Evolutionary conservation across 2,888 invertebrate genomes (phyloP).

Genomic region (Papilio gigon): DNA sequence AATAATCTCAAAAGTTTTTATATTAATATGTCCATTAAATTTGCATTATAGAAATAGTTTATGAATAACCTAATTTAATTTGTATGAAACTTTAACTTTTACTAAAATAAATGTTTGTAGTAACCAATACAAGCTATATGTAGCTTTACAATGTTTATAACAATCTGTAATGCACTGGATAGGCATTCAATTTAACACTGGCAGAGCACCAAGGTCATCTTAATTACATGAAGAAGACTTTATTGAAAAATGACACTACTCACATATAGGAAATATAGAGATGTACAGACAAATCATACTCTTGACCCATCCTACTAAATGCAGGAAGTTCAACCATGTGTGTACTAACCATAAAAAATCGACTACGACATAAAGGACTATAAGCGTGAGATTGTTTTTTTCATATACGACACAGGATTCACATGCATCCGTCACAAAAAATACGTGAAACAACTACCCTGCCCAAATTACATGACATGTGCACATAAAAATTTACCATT

Average conservation of each 20-base stretch:
- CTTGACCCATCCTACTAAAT: slow-evolving; percentile 52
- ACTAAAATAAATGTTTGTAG: background rate
- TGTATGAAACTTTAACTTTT: background rate
- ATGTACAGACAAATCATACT: slow-evolving; percentile 48
- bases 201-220: slow-evolving; percentile 75
- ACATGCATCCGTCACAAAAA: slow-evolving; percentile 65
- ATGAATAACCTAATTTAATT: background rate
- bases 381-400: slow-evolving; percentile 72
- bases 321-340: slow-evolving; percentile 68
- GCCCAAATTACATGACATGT: slow-evolving; percentile 66
- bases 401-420: slow-evolving; percentile 55
- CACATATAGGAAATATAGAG: slow-evolving; percentile 32
- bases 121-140: background rate
- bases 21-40: too few species aligned
- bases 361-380: slow-evolving; percentile 57
- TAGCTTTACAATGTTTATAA: slow-evolving; percentile 43
- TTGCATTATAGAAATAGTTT: too few species aligned
- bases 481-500: slow-evolving; percentile 54
- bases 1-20: too few species aligned
- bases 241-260: slow-evolving; percentile 45
- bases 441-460: slow-evolving; percentile 52
- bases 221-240: slow-evolving; percentile 57
- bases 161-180: slow-evolving; percentile 45
- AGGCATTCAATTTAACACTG: slow-evolving; percentile 57
- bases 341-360: slow-evolving; percentile 54